A percentile compares a stretch with the other conserved stretches of the same genome.
phyloP scores from a whole-genome alignment of 2,888 invertebrate genomes.

The Lathronympha strigana region DNA sequence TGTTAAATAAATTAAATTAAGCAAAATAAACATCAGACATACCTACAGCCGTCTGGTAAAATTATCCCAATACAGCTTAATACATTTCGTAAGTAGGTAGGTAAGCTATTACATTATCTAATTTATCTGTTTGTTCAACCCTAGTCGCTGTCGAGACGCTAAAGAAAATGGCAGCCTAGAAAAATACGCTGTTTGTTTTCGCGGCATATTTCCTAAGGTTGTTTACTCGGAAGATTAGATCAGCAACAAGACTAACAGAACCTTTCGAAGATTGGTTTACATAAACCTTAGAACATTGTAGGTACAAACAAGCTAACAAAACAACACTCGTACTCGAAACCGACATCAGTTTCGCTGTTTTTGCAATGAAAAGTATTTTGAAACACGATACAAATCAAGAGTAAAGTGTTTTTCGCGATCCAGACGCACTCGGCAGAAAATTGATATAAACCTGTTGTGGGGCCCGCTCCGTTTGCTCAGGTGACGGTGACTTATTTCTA shows the following conservation, averaged over 20 bases:
- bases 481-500: conserved; percentile 73
- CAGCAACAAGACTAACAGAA: conserved; percentile 45
- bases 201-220: conserved; percentile 56
- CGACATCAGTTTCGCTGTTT: conserved; percentile 25
- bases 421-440: conserved; percentile 81
- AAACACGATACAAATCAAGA: conserved; percentile 61
- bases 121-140: conserved; percentile 34
- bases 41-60: not conserved
- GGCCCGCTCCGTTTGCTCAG: conserved; percentile 71
- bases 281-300: conserved; percentile 18
- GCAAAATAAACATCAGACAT: conserved; percentile 8
- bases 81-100: conserved; percentile 9
- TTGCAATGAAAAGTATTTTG: conserved; percentile 50
- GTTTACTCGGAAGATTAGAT: conserved; percentile 71
- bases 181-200: conserved; percentile 56
- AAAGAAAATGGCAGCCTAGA: conserved; percentile 32
- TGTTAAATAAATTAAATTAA: conserved; percentile 12
- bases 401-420: conserved; percentile 74
- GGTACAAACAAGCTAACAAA: conserved; percentile 4
- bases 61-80: conserved; percentile 5
- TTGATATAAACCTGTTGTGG: conserved; percentile 82
- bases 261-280: conserved; percentile 36
- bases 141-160: conserved; percentile 22
- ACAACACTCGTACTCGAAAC: not conserved
- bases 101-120: conserved; percentile 28